Conservation (phyloP, 2,888 invertebrate species). For the Drosophila mulleri region DNA sequence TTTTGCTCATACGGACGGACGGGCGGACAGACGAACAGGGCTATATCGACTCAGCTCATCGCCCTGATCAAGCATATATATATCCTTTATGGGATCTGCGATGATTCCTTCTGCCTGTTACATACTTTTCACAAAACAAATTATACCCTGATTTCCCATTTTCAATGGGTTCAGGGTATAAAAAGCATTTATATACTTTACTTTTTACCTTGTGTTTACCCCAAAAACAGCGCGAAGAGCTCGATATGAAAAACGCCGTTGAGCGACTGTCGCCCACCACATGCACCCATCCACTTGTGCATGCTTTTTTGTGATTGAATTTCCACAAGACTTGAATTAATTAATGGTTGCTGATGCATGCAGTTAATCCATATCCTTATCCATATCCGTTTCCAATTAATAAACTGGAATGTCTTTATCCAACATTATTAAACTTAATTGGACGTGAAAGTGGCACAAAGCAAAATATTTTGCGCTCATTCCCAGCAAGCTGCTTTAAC, state of each 20-base stretch:
- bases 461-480: conserved; percentile 36
- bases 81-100: too few relatives aligned
- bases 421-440: too few relatives aligned
- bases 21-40: too few relatives aligned
- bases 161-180: too few relatives aligned
- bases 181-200: background rate
- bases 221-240: conserved; percentile 16
- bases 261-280: background rate
- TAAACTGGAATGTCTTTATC: too few relatives aligned
- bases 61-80: too few relatives aligned
- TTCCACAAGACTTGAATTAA: conserved; percentile 25
- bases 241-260: background rate
- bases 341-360: conserved; percentile 32
- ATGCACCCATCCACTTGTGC: background rate
- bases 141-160: too few relatives aligned
- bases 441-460: conserved; percentile 2
- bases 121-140: too few relatives aligned
- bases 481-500: too few relatives aligned
- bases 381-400: conserved; percentile 15
- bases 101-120: too few relatives aligned
- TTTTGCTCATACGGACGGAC: too few relatives aligned
- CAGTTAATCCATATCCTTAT: conserved; percentile 21
- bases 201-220: background rate
- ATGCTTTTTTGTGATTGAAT: conserved; percentile 10
- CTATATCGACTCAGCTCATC: too few relatives aligned